Conservation (phyloP, 2,888 invertebrate genomes). For the Siphonodentalium dalli region DNA sequence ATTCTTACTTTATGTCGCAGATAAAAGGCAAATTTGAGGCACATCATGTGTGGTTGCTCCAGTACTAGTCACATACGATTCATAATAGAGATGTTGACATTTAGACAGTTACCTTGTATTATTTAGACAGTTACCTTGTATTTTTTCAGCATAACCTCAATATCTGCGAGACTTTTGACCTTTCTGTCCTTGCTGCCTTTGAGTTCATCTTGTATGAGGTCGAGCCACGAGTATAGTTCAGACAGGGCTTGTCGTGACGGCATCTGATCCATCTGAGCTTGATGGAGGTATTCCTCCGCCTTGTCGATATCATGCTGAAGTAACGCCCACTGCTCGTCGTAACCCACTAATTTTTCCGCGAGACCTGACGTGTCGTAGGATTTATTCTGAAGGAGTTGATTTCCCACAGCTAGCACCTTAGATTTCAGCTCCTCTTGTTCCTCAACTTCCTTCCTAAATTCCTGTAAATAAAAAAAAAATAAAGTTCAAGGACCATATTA, state of each 20-base stretch:
- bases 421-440: constrained; percentile 49
- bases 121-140: constrained; percentile 46
- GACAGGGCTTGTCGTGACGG: constrained; percentile 60
- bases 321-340: constrained; percentile 54
- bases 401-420: constrained; percentile 48
- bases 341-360: constrained; percentile 38
- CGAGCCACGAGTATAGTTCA: constrained; percentile 57
- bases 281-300: constrained; percentile 54
- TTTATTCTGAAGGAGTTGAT: constrained; percentile 46
- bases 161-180: constrained; percentile 47
- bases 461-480: constrained; percentile 46
- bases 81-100: not conserved
- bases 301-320: constrained; percentile 50
- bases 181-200: constrained; percentile 41
- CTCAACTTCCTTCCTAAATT: constrained; percentile 60
- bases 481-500: not conserved
- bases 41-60: too few relatives aligned
- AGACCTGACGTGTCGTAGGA: constrained; percentile 44
- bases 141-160: constrained; percentile 53
- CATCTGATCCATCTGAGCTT: constrained; percentile 61
- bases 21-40: too few relatives aligned
- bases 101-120: too few relatives aligned
- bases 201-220: constrained; percentile 45
- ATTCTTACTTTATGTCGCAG: too few relatives aligned
- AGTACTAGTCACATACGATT: too few relatives aligned